Conservation (phyloP, 64 coral and sea anemone species). For the Pachyseris speciosa region DNA sequence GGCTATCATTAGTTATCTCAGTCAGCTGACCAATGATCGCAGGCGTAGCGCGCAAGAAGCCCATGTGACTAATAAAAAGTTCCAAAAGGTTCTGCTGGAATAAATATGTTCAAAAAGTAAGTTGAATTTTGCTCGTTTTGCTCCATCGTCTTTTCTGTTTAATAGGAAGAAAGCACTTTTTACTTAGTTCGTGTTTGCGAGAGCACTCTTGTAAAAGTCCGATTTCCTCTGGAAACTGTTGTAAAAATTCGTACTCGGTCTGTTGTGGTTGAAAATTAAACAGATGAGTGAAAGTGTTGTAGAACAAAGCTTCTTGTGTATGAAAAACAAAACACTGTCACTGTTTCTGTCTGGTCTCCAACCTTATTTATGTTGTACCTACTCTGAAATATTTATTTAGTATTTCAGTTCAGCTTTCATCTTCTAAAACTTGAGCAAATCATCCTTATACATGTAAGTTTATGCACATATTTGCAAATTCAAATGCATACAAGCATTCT, state of each 20-base stretch:
- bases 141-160: background rate
- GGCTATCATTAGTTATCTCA: background rate
- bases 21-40: constrained; percentile 9
- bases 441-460: too few relatives aligned
- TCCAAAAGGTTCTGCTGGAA: background rate
- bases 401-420: too few relatives aligned
- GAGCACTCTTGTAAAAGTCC: background rate
- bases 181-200: background rate
- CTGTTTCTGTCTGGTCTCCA: too few relatives aligned
- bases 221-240: background rate
- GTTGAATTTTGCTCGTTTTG: constrained; percentile 18
- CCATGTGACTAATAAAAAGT: constrained; percentile 4
- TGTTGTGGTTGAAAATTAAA: background rate
- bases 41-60: background rate
- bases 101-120: constrained; percentile 99
- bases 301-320: too few relatives aligned
- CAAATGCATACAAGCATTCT: too few relatives aligned
- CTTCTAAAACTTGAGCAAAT: too few relatives aligned
- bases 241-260: too few relatives aligned
- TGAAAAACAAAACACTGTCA: too few relatives aligned
- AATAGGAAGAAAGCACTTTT: background rate
- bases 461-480: too few relatives aligned
- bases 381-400: too few relatives aligned
- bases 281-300: too few relatives aligned
- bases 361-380: too few relatives aligned